A percentile compares a stretch with the other conserved stretches of the same genome.
These are phyloP conservation scores for Diplodus sargus DNA, from an alignment of 2,797 vertebrate species.

Conservation along the genomic window DNA sequence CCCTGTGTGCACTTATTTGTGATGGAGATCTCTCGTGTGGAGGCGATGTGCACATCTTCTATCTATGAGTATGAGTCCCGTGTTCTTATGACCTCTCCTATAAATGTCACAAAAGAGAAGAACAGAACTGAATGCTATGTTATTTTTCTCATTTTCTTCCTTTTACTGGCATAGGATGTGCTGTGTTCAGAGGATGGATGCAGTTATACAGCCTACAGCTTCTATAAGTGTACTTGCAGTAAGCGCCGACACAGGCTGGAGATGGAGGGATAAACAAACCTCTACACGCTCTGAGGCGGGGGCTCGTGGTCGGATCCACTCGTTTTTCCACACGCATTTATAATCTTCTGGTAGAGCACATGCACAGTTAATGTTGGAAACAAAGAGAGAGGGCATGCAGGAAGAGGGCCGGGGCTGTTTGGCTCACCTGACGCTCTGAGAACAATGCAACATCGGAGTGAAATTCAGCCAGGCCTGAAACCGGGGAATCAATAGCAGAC, in stretches of 20 bases:
- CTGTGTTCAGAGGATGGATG: slow-evolving; percentile 22
- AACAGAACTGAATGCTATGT: background rate
- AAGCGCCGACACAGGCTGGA: slow-evolving; percentile 47
- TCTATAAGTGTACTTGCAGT: slow-evolving; percentile 45
- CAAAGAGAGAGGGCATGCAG: slow-evolving; percentile 16
- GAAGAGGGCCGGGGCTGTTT: slow-evolving; percentile 30
- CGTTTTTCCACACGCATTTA: slow-evolving; percentile 26
- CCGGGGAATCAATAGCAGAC: slow-evolving; percentile 76
- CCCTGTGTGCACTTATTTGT: slow-evolving; percentile 8
- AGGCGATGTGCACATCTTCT: slow-evolving; percentile 18
- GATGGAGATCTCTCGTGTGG: slow-evolving; percentile 7
- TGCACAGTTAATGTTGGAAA: background rate
- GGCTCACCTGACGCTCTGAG: slow-evolving; percentile 64
- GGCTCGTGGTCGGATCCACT: slow-evolving; percentile 18
- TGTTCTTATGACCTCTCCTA: background rate
- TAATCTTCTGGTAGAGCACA: slow-evolving; percentile 14
- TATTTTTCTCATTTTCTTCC: background rate
- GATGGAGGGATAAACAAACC: slow-evolving; percentile 56
- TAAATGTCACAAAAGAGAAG: slow-evolving; percentile 29
- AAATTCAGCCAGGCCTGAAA: slow-evolving; percentile 76
- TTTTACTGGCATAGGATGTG: background rate
- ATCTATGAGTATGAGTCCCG: slow-evolving; percentile 25
- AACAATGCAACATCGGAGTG: slow-evolving; percentile 64
- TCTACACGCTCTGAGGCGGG: slow-evolving; percentile 25
- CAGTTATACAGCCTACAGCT: slow-evolving; percentile 18